phyloP scores from a whole-genome alignment of 2,888 invertebrate species.

The Panzeria rudis region DNA sequence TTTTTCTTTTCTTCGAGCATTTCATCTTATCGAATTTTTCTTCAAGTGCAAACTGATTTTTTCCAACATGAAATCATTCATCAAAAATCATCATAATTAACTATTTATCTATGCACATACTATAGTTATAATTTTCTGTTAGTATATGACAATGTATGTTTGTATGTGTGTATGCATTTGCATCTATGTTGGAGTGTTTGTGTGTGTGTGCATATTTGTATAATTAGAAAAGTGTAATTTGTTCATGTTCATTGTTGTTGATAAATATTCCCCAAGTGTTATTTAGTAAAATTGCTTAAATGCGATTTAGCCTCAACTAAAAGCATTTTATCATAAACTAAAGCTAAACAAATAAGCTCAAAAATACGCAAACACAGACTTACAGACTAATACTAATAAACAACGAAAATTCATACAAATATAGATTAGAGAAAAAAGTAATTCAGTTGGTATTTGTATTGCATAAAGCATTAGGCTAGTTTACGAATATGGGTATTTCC shows the following conservation, averaged over 20 bases:
- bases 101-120: slow-evolving; percentile 65
- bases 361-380: slow-evolving; percentile 34
- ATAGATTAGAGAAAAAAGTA: slow-evolving; percentile 15
- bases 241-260: slow-evolving; percentile 70
- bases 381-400: slow-evolving; percentile 19
- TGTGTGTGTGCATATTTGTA: slow-evolving; percentile 41
- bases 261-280: slow-evolving; percentile 75
- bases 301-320: slow-evolving; percentile 70
- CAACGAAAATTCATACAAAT: slow-evolving; percentile 4
- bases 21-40: background rate
- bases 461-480: slow-evolving; percentile 4
- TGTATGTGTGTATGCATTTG: slow-evolving; percentile 1
- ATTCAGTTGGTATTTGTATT: background rate
- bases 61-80: slow-evolving; percentile 58
- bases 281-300: slow-evolving; percentile 76
- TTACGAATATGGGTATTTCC: background rate
- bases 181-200: background rate
- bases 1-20: background rate
- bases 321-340: slow-evolving; percentile 72
- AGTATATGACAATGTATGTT: background rate
- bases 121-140: slow-evolving; percentile 40
- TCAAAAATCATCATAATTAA: slow-evolving; percentile 72
- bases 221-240: slow-evolving; percentile 72
- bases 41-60: slow-evolving; percentile 20
- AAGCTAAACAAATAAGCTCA: slow-evolving; percentile 70